phyloP scores from a whole-genome alignment of 2,113 vertebrate genomes.

The Vanacampus margaritifer region DNA sequence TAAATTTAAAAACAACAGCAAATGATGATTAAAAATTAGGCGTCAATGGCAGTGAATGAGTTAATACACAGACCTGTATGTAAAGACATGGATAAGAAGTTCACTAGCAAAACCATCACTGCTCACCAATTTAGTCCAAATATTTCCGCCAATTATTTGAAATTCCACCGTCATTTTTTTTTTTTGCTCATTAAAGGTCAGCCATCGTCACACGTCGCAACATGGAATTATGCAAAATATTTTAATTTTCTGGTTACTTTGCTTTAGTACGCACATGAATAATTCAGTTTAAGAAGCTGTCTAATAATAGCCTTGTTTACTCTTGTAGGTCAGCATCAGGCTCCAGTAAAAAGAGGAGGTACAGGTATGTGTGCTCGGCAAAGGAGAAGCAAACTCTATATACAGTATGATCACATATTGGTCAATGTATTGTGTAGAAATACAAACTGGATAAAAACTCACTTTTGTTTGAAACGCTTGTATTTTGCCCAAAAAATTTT shows the following conservation, averaged over 20 bases:
- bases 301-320: conserved; percentile 20
- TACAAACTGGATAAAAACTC: not conserved
- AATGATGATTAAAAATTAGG: no score
- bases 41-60: no score
- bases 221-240: not conserved
- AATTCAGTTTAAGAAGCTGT: conserved; percentile 7
- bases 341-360: conserved; percentile 88
- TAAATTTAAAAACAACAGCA: no score
- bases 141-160: not conserved
- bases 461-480: no score
- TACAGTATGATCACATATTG: no score
- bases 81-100: not conserved
- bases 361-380: conserved; percentile 79
- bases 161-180: not conserved
- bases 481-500: no score
- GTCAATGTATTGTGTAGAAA: not conserved
- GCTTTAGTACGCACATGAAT: conserved; percentile 4
- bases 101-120: not conserved
- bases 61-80: conserved; percentile 13
- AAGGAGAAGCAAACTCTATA: not conserved
- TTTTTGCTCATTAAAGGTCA: not conserved
- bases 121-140: not conserved
- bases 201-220: not conserved
- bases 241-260: not conserved
- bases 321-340: conserved; percentile 84